Evolutionary conservation across 2,113 vertebrate genomes (phyloP).

Genomic region (Erythrolamprus reginae): DNA sequence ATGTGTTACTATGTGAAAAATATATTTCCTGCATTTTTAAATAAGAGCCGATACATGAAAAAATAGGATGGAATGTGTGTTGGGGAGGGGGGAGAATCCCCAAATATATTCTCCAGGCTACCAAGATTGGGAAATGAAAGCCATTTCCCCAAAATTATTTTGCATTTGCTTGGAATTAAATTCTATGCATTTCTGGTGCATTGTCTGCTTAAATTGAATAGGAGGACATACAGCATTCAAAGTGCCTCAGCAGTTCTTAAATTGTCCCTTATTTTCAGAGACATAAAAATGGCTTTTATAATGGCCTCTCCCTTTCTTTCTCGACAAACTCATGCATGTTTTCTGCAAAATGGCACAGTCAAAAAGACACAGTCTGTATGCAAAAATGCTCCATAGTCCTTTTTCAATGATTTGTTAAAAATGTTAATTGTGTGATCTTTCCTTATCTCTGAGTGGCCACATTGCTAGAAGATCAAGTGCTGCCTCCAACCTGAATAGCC

Average conservation of each 20-base stretch:
- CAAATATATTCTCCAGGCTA: background rate
- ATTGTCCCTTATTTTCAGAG: background rate
- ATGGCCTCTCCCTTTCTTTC: background rate
- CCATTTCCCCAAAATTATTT: constrained; percentile 25
- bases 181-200: constrained; percentile 10
- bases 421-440: background rate
- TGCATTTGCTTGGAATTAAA: background rate
- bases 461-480: background rate
- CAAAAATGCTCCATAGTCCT: background rate
- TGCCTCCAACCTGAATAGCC: no score
- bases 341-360: background rate
- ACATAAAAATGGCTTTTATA: background rate
- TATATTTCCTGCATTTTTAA: constrained; percentile 57
- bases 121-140: constrained; percentile 18
- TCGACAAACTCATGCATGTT: background rate
- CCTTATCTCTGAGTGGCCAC: background rate
- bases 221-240: background rate
- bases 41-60: constrained; percentile 46
- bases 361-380: background rate
- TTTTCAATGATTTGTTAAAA: background rate
- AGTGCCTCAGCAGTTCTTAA: constrained; percentile 6
- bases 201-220: constrained; percentile 36
- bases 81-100: constrained; percentile 5
- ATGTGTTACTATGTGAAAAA: constrained; percentile 62
- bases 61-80: background rate